Percentiles rank a stretch among this genome's conserved stretches.
phyloP scores from a whole-genome alignment of 2,113 vertebrate genomes.

The Herpetotheres cachinnans region DNA sequence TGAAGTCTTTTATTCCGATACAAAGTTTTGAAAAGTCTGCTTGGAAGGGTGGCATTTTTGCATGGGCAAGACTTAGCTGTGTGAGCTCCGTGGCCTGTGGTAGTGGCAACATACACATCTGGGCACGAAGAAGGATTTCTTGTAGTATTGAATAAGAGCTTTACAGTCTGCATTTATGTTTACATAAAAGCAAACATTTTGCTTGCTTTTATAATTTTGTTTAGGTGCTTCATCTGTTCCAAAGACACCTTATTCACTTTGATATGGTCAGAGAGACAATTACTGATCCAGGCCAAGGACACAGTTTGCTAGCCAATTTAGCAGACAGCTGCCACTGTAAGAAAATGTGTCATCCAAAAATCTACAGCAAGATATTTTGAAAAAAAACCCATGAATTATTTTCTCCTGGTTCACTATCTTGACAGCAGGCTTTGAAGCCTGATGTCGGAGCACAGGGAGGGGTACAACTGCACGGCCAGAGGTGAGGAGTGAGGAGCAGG shows the following conservation, averaged over 20 bases:
- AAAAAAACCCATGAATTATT: not conserved
- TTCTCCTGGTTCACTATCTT: not conserved
- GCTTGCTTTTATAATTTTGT: not conserved
- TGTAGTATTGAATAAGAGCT: not conserved
- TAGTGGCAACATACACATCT: not conserved
- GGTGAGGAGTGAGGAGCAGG: not conserved
- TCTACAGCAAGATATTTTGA: not conserved
- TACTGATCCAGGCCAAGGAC: not conserved
- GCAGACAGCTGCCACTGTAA: not conserved
- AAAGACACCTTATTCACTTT: not conserved
- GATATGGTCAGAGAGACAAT: not conserved
- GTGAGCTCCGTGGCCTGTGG: accelerated
- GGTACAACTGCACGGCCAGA: not conserved
- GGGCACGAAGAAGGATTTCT: not conserved
- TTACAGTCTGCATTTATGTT: not conserved
- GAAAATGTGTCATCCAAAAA: not conserved
- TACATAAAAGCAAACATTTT: not conserved
- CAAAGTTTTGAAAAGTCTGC: not conserved
- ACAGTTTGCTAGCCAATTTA: not conserved
- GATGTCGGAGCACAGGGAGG: not conserved
- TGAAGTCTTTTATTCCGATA: not conserved
- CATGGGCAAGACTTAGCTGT: not conserved
- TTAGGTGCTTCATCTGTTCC: not conserved
- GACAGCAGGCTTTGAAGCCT: not conserved
- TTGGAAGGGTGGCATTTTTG: not conserved